A percentile compares a stretch with the other conserved stretches of the same genome.
phyloP scores from a whole-genome alignment of 2,113 vertebrate genomes.

The Neogale vison region DNA sequence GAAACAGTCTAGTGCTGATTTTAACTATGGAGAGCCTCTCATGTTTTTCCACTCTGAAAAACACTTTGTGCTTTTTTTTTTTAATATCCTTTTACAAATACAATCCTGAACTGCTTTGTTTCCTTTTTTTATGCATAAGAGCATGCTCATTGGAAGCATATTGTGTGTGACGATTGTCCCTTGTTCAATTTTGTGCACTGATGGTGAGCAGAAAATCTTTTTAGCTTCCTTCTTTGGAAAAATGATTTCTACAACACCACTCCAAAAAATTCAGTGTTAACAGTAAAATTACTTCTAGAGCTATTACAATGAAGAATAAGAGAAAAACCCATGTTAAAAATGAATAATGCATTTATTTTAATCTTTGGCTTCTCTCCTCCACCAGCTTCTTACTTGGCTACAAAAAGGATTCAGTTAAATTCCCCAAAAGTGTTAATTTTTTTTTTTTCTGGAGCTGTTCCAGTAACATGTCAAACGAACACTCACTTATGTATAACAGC shows the following conservation, averaged over 20 bases:
- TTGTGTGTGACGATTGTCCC: slow-evolving; percentile 62
- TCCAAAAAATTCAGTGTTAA: slow-evolving; percentile 61
- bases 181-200: slow-evolving; percentile 65
- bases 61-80: slow-evolving; percentile 14
- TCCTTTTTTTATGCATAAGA: slow-evolving; percentile 47
- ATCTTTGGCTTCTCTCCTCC: slow-evolving; percentile 32
- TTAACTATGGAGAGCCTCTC: slow-evolving; percentile 40
- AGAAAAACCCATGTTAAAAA: slow-evolving; percentile 59
- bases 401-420: slow-evolving; percentile 61
- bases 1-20: not conserved
- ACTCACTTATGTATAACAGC: slow-evolving; percentile 53
- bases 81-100: slow-evolving; percentile 39
- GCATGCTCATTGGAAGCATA: slow-evolving; percentile 59
- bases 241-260: slow-evolving; percentile 51
- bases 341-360: slow-evolving; percentile 71
- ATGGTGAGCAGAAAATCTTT: slow-evolving; percentile 57
- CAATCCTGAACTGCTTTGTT: slow-evolving; percentile 57
- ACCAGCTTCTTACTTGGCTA: slow-evolving; percentile 43
- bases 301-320: slow-evolving; percentile 57
- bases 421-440: slow-evolving; percentile 66
- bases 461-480: slow-evolving; percentile 68
- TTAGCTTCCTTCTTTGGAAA: slow-evolving; percentile 55
- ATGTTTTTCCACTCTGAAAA: slow-evolving; percentile 51
- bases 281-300: slow-evolving; percentile 57
- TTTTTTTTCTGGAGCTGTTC: slow-evolving; percentile 58